Base-by-base conservation (phyloP, 1,140 invertebrate species). In the Aphelinus atriplicis region DNA sequence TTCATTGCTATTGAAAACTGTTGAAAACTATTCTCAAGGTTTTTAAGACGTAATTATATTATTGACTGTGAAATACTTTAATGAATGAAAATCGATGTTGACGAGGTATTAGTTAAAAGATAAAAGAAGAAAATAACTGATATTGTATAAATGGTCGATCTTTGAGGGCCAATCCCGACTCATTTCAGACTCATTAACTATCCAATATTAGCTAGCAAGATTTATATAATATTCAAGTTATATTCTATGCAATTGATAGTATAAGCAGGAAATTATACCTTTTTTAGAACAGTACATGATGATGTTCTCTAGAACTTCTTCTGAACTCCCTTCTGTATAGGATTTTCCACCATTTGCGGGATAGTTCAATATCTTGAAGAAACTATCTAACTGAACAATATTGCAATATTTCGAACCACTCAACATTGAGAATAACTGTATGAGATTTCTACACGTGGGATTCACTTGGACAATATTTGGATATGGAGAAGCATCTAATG, bases 381-480 rank as follows among this genome's bases (percentile, higher is more conserved):
- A 77, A 7, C 73, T 26, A 60, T 77, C 75, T 53, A 77, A 64
- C 72, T 86, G 83, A 5, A 84, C 9, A 7, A 72, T 7, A 10
- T 78, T 47, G 1, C 47, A 46, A 6, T 74, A n/a, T 7, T 75
- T 75, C 69, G 81, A 80, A 47, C 81, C 78, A 3, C 78, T 78
- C 61, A 84, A 78, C 26, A 86, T 68, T 46, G 80, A 79, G 71
- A 88, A 88, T 84, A 95, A 91, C 82, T 93, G 91, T 68, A 95
- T 89, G 57, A 96, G 87, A 88, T 95, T 92, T 76, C 90, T 92
- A 1, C 93, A 93, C 75, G 88, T 89, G n/a, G 87, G 87, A 88
- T 95, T 96, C 2, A 95, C 90, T 77, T 90, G 88, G 45, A 84
- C 83, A 71, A 94, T 89, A 84, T 92, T 95, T 1, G 94, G 94